A percentile compares a stretch with the other conserved stretches of the same genome.
Evolutionary conservation across 2,888 invertebrate species (phyloP).

Genomic region (Apoderus coryli): DNA sequence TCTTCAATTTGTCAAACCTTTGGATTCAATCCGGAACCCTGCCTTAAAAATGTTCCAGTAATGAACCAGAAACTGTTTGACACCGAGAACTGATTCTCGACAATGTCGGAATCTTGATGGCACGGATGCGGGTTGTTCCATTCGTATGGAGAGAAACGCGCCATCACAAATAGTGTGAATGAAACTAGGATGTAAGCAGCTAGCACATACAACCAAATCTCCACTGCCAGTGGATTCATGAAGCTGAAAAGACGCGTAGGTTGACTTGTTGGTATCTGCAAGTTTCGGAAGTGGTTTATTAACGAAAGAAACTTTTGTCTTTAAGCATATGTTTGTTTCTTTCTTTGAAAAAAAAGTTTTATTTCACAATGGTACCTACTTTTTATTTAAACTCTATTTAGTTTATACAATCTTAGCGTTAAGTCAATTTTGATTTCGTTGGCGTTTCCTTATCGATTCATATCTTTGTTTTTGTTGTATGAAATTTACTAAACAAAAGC

Average conservation of each 20-base stretch:
- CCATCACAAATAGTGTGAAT: constrained; percentile 90
- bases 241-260: constrained; percentile 86
- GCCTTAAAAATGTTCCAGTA: constrained; percentile 75
- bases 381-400: too few relatives aligned
- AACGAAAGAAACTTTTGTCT: too few relatives aligned
- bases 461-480: too few relatives aligned
- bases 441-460: too few relatives aligned
- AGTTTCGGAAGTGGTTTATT: too few relatives aligned
- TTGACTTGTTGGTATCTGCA: constrained; percentile 76
- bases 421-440: too few relatives aligned
- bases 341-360: too few relatives aligned
- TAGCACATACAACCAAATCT: constrained; percentile 92
- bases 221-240: constrained; percentile 88
- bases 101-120: constrained; percentile 65
- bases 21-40: constrained; percentile 72
- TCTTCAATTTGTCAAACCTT: constrained; percentile 42
- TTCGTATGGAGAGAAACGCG: constrained; percentile 92
- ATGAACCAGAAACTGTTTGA: constrained; percentile 89
- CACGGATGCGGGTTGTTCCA: constrained; percentile 77
- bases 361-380: too few relatives aligned
- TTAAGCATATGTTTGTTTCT: too few relatives aligned
- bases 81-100: constrained; percentile 93
- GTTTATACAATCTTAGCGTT: too few relatives aligned
- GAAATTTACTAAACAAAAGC: too few relatives aligned
- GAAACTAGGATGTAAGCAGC: constrained; percentile 90